Evolutionary conservation across 2,797 vertebrate genomes (phyloP).

Genomic region (Manis crassicaudata): DNA sequence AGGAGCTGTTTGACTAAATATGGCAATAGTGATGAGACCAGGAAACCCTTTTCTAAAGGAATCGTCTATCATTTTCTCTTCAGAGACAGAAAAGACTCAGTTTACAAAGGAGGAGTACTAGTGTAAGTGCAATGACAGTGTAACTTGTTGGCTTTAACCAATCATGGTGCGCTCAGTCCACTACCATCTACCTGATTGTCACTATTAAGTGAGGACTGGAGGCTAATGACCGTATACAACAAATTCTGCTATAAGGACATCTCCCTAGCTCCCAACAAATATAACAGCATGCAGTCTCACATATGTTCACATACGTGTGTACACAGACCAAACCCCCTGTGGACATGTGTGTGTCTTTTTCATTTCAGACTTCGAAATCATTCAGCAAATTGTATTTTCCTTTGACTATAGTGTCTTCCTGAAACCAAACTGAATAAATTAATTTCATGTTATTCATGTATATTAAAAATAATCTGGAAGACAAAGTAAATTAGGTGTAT

Average conservation of each 20-base stretch:
- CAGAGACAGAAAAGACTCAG: background rate
- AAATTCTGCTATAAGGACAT: background rate
- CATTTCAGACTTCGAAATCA: slow-evolving; percentile 3
- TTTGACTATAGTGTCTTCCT: background rate
- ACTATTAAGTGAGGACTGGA: background rate
- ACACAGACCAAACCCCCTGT: background rate
- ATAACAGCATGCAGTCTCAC: background rate
- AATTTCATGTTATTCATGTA: background rate
- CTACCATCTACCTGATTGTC: background rate
- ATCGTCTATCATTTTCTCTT: background rate
- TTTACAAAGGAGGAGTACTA: background rate
- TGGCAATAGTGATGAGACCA: background rate
- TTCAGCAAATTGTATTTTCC: background rate
- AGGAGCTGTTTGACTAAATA: background rate
- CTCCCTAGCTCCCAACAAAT: background rate
- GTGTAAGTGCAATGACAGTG: background rate
- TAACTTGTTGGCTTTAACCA: background rate
- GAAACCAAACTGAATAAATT: background rate
- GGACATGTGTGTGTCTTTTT: background rate
- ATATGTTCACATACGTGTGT: no score
- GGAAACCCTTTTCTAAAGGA: background rate
- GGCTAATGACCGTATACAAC: no score
- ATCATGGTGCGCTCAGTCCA: background rate
- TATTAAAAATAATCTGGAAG: background rate
- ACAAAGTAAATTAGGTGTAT: background rate